These are phyloP conservation scores for Naja naja DNA, from an alignment of 2,113 vertebrate genomes.

Conservation along the genomic window DNA sequence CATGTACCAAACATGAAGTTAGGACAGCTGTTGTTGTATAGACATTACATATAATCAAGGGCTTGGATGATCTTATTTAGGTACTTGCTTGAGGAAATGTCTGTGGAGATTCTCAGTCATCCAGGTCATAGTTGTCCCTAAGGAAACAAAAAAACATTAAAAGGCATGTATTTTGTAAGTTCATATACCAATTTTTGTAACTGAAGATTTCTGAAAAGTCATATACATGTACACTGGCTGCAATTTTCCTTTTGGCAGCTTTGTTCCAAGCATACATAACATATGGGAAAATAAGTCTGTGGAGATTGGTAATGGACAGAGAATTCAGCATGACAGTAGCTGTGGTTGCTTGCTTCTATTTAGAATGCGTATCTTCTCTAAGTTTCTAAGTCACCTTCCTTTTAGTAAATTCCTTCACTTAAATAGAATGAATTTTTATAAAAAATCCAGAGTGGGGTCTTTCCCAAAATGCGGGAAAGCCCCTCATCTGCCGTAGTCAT, in stretches of 20 bases:
- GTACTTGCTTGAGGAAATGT: background rate
- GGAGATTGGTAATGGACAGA: background rate
- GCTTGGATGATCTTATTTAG: background rate
- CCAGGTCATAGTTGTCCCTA: background rate
- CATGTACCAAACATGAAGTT: background rate
- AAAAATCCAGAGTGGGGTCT: background rate
- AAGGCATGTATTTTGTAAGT: background rate
- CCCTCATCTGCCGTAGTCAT: background rate
- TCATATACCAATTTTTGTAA: background rate
- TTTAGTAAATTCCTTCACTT: background rate
- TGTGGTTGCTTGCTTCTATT: background rate
- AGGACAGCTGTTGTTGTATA: background rate
- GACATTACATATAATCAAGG: background rate
- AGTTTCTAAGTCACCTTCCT: background rate
- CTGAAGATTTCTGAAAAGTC: background rate
- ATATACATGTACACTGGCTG: background rate
- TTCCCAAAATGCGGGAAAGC: background rate
- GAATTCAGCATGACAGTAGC: background rate
- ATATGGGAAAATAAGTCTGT: background rate
- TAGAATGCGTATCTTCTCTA: background rate
- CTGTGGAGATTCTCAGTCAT: too few species aligned
- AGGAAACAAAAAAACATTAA: background rate
- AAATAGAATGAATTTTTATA: background rate
- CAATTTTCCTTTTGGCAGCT: background rate
- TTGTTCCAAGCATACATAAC: background rate